Base-by-base conservation (phyloP, 2,113 vertebrate genomes). In the Motacilla tschutschensis region DNA sequence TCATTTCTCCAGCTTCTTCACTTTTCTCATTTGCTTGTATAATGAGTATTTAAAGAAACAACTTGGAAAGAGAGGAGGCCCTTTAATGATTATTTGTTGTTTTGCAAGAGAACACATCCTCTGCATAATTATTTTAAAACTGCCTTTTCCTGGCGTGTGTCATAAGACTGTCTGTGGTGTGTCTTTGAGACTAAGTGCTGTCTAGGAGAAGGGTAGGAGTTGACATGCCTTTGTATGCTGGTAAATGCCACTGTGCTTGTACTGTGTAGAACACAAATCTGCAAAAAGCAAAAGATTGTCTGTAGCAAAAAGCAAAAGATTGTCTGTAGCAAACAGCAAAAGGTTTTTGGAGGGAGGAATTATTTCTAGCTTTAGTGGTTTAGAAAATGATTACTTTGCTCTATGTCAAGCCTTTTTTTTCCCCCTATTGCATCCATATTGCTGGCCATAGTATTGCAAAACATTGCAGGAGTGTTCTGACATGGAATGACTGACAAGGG, bases 101-200 rank as follows among this genome's bases (percentile, higher is more conserved):
- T 89, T 76, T 89, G 54, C 46, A 72, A 47, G 60, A 79, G 88
- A 92, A 65, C 70, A 40, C 59, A 78, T 93, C 63, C 77, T 91
- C 85, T 93, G 89, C 89, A 85, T 89, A 84, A 80, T 85, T 94
- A 83, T 83, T 92, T 92, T 91, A 38, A 33, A 89, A 40, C 41
- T 75, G 41, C 28, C n/a, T 91, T 83, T 88, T 80, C 35, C 24
- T 80, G 54, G 26, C 25, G 5, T 64, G 41, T 2, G 0, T 83
- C 77, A 80, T 18, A 40, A 64, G 80, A 36, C 41, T 73, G 3
- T 82, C 43, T 78, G 79, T 66, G 44, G 24, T 74, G 20, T 33
- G n/a, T 87, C 72, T 89, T 80, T 87, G 80, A 83, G 50, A 64
- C 7, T n/a, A 64, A 91, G 70, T 63, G 80, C 74, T 58, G 5